A percentile compares a stretch with the other conserved stretches of the same genome.
Evolutionary conservation across 35 echinoderm and acorn worm species (phyloP).

Genomic region (Lytechinus pictus): DNA sequence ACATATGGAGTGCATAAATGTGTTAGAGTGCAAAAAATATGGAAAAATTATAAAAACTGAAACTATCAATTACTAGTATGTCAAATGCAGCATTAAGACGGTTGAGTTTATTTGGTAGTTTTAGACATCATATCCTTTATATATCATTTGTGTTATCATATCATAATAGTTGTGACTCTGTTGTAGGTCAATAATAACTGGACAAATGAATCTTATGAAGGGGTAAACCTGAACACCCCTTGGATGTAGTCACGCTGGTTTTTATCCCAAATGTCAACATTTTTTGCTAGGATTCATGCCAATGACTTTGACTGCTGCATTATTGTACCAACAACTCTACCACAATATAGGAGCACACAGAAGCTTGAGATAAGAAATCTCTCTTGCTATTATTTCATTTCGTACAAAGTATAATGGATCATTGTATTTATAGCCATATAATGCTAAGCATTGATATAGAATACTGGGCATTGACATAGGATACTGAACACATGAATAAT

Average conservation of each 20-base stretch:
- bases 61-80: too few relatives aligned
- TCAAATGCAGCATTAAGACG: too few relatives aligned
- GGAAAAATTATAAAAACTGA: too few relatives aligned
- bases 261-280: constrained; percentile 2
- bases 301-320: background rate
- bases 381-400: background rate
- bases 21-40: background rate
- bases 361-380: background rate
- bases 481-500: too few relatives aligned
- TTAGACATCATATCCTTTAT: too few relatives aligned
- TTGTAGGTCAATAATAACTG: too few relatives aligned
- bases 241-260: background rate
- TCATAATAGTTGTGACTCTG: too few relatives aligned
- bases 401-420: background rate
- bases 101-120: too few relatives aligned
- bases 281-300: background rate
- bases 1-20: background rate
- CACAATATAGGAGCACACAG: background rate
- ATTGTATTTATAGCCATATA: background rate
- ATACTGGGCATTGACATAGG: too few relatives aligned
- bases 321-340: background rate
- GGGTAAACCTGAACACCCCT: background rate
- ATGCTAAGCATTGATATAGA: background rate
- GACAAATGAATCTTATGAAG: background rate
- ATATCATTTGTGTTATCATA: too few relatives aligned